Conservation (phyloP, 2,888 invertebrate species). For the Diadromus collaris region DNA sequence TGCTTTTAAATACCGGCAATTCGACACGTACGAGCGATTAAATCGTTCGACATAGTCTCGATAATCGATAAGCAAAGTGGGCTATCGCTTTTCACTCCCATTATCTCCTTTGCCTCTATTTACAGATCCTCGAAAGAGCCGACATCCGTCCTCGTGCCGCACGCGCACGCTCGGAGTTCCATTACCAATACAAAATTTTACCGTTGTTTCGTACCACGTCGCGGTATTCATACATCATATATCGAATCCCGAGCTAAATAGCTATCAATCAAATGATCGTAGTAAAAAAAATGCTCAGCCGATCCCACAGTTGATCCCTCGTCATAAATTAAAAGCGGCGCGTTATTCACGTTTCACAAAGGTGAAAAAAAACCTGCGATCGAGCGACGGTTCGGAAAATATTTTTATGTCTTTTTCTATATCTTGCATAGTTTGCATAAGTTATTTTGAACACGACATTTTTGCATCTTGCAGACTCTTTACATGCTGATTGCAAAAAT, state of each 20-base stretch:
- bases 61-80: constrained; percentile 65
- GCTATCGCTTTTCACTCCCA: constrained; percentile 54
- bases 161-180: neutral
- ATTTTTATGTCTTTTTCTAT: neutral
- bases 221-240: constrained; percentile 57
- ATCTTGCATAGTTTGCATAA: neutral
- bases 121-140: constrained; percentile 56
- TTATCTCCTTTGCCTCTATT: constrained; percentile 40
- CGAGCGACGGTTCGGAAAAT: neutral
- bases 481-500: too few species aligned
- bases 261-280: constrained; percentile 69
- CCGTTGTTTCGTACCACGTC: constrained; percentile 41
- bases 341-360: constrained; percentile 55
- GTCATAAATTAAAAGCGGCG: constrained; percentile 63
- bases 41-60: neutral
- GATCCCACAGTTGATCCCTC: constrained; percentile 47
- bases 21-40: neutral
- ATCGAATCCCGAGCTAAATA: constrained; percentile 66
- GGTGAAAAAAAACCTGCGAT: constrained; percentile 12
- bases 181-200: constrained; percentile 10
- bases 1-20: neutral
- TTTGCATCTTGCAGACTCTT: too few species aligned
- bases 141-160: constrained; percentile 57
- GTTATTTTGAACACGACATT: neutral
- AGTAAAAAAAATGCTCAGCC: constrained; percentile 17